Conservation (phyloP, 2,888 invertebrate genomes). For the Adineta ricciae region DNA sequence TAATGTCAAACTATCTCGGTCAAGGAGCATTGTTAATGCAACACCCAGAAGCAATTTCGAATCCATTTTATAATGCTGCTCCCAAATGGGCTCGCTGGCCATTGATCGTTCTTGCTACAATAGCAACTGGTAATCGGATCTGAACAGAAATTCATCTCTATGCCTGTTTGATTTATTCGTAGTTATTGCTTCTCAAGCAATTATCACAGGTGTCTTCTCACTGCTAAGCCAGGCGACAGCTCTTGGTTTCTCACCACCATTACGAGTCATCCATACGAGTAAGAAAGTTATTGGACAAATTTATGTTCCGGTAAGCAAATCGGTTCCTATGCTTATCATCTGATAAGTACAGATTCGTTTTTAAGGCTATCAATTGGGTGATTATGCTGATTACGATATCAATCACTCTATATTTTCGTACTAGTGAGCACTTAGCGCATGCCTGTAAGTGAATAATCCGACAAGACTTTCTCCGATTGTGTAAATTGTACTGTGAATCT, state of each 20-base stretch:
- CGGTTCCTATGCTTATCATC: no score
- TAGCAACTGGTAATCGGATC: background rate
- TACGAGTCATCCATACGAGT: background rate
- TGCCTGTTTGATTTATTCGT: no score
- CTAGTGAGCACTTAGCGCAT: background rate
- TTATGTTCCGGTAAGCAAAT: background rate
- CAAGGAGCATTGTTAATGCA: background rate
- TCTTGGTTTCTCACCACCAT: background rate
- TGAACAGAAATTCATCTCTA: background rate
- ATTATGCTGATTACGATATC: background rate
- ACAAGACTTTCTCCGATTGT: background rate
- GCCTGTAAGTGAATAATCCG: background rate
- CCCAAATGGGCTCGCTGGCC: background rate
- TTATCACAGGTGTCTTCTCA: background rate
- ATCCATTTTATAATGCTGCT: conserved; percentile 6
- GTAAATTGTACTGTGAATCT: no score
- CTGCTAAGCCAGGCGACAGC: background rate
- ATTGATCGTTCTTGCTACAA: background rate
- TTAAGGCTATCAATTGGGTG: background rate
- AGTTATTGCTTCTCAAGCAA: conserved; percentile 20
- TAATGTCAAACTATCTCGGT: background rate
- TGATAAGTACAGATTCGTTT: background rate
- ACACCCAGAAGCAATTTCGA: background rate
- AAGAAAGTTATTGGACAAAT: conserved; percentile 11
- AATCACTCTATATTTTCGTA: background rate